phyloP scores from a whole-genome alignment of 1,140 invertebrate species.

The Hydropsyche tenuis region DNA sequence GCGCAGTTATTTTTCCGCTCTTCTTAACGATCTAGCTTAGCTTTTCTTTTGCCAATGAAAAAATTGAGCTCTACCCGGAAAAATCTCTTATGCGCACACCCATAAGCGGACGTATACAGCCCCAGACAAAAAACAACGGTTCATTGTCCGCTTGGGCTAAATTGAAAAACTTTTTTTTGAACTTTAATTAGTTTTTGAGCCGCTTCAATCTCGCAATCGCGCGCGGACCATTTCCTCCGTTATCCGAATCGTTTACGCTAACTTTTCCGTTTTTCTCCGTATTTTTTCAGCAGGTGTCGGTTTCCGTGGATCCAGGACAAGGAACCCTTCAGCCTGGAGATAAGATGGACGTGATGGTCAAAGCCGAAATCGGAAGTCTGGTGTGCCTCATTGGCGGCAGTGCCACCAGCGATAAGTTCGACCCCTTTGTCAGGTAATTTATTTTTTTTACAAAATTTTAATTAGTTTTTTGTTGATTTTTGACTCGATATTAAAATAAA shows the following conservation, averaged over 20 bases:
- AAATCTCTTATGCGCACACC: neutral
- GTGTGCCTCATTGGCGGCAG: slow-evolving; percentile 61
- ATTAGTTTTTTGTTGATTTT: too few species aligned
- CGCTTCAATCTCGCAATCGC: neutral
- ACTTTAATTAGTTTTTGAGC: slow-evolving; percentile 36
- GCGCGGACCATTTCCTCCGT: neutral
- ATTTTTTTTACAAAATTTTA: neutral
- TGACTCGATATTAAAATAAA: too few species aligned
- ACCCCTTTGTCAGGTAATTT: slow-evolving; percentile 54
- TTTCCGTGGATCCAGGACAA: slow-evolving; percentile 27
- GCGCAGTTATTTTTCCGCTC: slow-evolving; percentile 11
- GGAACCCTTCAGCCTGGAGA: slow-evolving; percentile 29
- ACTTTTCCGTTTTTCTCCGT: neutral
- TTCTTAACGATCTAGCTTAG: neutral
- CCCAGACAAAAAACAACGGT: slow-evolving; percentile 10
- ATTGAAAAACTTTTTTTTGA: slow-evolving; percentile 36
- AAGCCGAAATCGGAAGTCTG: slow-evolving; percentile 57
- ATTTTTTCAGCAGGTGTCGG: slow-evolving; percentile 38
- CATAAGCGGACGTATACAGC: too few species aligned
- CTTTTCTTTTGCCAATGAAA: slow-evolving; percentile 3
- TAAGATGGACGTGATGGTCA: slow-evolving; percentile 56
- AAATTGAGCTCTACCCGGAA: neutral
- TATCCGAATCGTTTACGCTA: slow-evolving; percentile 1
- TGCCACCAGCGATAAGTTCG: slow-evolving; percentile 53
- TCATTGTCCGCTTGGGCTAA: neutral